A percentile compares a stretch with the other conserved stretches of the same genome.
Evolutionary conservation across 2,888 invertebrate genomes (phyloP).

Genomic region (Antitype chi): DNA sequence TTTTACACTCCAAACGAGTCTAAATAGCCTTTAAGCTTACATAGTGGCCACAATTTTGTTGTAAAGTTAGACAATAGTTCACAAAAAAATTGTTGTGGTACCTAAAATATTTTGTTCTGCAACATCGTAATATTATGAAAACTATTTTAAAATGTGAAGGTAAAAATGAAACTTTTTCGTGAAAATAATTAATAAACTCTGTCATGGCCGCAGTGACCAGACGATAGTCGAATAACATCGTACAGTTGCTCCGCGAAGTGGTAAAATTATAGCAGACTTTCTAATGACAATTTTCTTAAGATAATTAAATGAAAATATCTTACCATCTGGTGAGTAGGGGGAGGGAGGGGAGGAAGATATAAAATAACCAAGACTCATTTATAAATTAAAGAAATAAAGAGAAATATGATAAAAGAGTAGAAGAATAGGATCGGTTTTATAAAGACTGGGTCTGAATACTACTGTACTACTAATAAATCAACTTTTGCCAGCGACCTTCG

Average conservation of each 20-base stretch:
- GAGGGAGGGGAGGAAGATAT: background rate
- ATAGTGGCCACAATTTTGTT: constrained; percentile 21
- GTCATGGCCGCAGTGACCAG: constrained; percentile 24
- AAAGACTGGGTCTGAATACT: too few relatives aligned
- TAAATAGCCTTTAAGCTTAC: constrained; percentile 18
- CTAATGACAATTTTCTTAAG: constrained; percentile 11
- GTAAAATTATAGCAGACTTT: background rate
- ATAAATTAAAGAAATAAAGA: too few relatives aligned
- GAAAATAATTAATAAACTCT: constrained; percentile 22
- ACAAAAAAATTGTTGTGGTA: constrained; percentile 16
- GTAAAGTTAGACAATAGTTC: constrained; percentile 1
- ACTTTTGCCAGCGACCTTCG: too few relatives aligned
- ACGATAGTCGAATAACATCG: background rate
- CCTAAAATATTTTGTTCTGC: background rate
- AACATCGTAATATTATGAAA: constrained; percentile 4
- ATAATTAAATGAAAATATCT: constrained; percentile 23
- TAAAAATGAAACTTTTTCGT: constrained; percentile 5
- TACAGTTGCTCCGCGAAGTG: background rate
- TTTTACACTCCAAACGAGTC: constrained; percentile 18
- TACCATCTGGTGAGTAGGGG: background rate
- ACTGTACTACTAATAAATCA: too few relatives aligned
- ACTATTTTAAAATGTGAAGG: constrained; percentile 31
- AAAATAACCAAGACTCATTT: background rate
- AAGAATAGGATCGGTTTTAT: background rate
- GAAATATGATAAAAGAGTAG: background rate